Percentiles rank a stretch among this genome's conserved stretches.
Conservation (phyloP, 2,113 vertebrate genomes). For the Hemicordylus capensis region DNA sequence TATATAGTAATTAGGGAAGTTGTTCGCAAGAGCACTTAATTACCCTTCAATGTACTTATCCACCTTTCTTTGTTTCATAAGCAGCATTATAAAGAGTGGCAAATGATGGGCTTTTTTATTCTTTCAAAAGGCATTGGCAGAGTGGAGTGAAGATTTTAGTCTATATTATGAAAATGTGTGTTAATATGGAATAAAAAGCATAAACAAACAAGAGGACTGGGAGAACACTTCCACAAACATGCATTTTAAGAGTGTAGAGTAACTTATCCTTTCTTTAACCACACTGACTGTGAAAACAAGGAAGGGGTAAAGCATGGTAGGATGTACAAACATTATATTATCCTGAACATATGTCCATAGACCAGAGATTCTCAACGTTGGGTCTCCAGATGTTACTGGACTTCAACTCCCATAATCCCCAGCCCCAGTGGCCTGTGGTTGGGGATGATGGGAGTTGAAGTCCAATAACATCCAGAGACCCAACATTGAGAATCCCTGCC, state of each 20-base stretch:
- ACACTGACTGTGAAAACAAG: constrained; percentile 1
- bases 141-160: not conserved
- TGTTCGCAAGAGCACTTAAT: constrained; percentile 9
- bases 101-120: not conserved
- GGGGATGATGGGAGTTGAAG: no score
- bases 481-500: no score
- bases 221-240: not conserved
- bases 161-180: not conserved
- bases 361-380: no score
- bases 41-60: not conserved
- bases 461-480: no score
- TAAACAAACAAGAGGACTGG: not conserved
- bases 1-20: not conserved
- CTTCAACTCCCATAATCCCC: no score
- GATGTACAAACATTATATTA: not conserved
- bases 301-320: not conserved
- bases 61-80: constrained; percentile 1
- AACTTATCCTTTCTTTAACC: not conserved
- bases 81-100: not conserved
- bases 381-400: no score
- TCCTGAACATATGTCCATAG: not conserved
- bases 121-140: not conserved
- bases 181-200: not conserved
- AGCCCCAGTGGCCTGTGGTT: no score
- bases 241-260: constrained; percentile 1